Evolutionary conservation across 2,888 invertebrate species (phyloP).

Genomic region (Germaria angustata): DNA sequence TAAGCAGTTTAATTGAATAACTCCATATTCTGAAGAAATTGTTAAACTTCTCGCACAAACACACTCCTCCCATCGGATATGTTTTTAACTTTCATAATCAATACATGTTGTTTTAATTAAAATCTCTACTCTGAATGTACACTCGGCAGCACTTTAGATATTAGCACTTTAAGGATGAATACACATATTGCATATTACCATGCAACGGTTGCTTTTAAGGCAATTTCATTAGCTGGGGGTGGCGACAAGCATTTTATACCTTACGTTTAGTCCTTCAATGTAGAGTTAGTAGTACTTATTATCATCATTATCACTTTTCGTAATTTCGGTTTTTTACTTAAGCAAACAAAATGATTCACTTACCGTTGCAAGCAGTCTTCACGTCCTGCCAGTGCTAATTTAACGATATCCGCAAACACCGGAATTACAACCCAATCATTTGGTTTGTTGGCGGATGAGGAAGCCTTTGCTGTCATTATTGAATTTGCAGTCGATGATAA

Average conservation of each 20-base stretch:
- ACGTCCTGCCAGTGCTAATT: slow-evolving; percentile 79
- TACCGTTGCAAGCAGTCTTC: slow-evolving; percentile 79
- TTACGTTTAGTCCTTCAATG: slow-evolving; percentile 11
- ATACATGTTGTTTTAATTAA: slow-evolving; percentile 5
- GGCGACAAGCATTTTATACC: background rate
- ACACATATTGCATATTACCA: background rate
- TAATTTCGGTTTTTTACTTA: slow-evolving; percentile 32
- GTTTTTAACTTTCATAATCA: background rate
- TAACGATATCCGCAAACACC: slow-evolving; percentile 80
- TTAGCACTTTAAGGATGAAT: background rate
- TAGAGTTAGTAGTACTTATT: slow-evolving; percentile 30
- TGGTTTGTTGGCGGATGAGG: slow-evolving; percentile 71
- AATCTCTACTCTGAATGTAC: background rate
- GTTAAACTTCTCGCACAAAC: background rate
- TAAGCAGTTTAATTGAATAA: background rate
- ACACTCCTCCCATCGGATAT: background rate
- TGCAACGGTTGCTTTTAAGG: background rate
- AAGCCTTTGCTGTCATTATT: slow-evolving; percentile 53
- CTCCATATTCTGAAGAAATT: background rate
- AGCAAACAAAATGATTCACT: slow-evolving; percentile 68
- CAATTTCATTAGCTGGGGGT: background rate
- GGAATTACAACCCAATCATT: slow-evolving; percentile 81
- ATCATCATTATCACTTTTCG: slow-evolving; percentile 42
- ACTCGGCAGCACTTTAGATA: background rate
- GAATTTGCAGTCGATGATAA: slow-evolving; percentile 55